Conservation (phyloP, 2,113 vertebrate genomes). For the Tragelaphus scriptus region DNA sequence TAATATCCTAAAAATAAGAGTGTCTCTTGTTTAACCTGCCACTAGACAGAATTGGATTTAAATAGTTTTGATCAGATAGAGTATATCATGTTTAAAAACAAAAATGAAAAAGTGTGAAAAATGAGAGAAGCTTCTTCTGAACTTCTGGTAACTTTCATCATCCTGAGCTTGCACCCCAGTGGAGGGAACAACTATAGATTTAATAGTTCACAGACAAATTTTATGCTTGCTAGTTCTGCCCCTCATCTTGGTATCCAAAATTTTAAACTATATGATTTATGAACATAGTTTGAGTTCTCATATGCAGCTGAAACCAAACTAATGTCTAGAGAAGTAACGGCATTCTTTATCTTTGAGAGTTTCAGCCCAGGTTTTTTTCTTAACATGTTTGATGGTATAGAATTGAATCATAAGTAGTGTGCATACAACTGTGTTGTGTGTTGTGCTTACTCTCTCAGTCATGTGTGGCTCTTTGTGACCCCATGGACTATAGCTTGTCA, state of each 20-base stretch:
- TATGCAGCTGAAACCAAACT: background rate
- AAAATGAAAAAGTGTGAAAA: background rate
- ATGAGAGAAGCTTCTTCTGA: background rate
- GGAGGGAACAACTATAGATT: background rate
- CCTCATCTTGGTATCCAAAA: background rate
- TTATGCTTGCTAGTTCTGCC: background rate
- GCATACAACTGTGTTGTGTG: background rate
- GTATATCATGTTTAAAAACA: background rate
- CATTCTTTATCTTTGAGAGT: background rate
- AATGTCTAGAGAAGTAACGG: background rate
- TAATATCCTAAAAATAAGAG: background rate
- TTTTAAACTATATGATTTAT: background rate
- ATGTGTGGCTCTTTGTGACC: background rate
- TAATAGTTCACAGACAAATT: background rate
- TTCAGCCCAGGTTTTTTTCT: background rate
- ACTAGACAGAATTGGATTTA: background rate
- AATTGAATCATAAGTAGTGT: background rate
- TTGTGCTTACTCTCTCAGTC: background rate
- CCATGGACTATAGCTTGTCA: background rate
- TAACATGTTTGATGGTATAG: background rate
- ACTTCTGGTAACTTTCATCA: background rate
- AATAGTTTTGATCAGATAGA: background rate
- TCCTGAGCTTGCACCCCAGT: background rate
- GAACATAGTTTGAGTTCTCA: background rate
- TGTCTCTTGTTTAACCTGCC: background rate